Evolutionary conservation across 2,113 vertebrate species (phyloP).

Genomic region (Pristiophorus japonicus): DNA sequence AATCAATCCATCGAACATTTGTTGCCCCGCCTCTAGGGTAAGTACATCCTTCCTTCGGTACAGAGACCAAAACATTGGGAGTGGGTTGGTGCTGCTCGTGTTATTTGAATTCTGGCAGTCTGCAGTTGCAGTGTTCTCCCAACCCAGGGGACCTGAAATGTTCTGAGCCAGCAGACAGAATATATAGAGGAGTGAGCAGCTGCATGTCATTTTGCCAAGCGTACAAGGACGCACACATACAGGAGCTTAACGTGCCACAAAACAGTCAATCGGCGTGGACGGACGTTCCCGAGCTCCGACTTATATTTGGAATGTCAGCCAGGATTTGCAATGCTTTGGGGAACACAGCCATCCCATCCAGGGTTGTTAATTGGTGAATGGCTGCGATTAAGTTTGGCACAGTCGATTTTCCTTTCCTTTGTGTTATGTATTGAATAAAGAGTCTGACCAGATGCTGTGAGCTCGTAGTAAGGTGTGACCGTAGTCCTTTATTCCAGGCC

Average conservation of each 20-base stretch:
- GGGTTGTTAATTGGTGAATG: neutral
- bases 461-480: too few species aligned
- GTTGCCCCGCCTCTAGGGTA: too few species aligned
- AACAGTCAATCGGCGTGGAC: neutral
- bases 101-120: neutral
- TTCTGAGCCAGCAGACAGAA: constrained; percentile 8
- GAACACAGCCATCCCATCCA: neutral
- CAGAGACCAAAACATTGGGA: neutral
- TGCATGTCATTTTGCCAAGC: neutral
- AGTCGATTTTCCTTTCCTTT: neutral
- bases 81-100: neutral
- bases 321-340: neutral
- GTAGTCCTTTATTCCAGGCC: too few species aligned
- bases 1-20: too few species aligned
- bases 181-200: neutral
- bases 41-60: too few species aligned
- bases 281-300: neutral
- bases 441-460: too few species aligned
- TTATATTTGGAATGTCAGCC: neutral
- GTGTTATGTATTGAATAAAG: too few species aligned
- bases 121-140: too few species aligned
- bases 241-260: neutral
- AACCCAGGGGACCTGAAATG: neutral
- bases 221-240: constrained; percentile 12
- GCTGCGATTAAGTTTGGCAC: neutral